Evolutionary conservation across 2,888 invertebrate genomes (phyloP).

Genomic region (Chirona hameri): DNA sequence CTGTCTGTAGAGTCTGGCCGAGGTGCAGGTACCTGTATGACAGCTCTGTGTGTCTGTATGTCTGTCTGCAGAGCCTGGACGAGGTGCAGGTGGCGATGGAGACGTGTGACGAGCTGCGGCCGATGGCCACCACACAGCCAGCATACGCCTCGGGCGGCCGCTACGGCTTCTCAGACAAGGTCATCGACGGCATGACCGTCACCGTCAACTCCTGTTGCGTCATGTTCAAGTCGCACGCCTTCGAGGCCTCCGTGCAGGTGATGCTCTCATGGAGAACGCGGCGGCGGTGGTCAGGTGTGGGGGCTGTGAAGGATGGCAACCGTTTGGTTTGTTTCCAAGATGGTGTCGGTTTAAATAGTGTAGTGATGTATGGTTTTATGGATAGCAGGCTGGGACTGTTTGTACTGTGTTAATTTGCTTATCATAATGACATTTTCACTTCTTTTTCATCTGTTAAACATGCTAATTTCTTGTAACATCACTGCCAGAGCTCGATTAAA

Average conservation of each 20-base stretch:
- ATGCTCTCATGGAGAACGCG: constrained; percentile 33
- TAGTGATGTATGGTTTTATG: too few species aligned
- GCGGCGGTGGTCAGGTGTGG: neutral
- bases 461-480: too few species aligned
- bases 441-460: too few species aligned
- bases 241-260: constrained; percentile 93
- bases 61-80: constrained; percentile 68
- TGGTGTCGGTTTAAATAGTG: too few species aligned
- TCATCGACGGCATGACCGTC: constrained; percentile 96
- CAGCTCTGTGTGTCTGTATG: too few species aligned
- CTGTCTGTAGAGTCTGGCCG: too few species aligned
- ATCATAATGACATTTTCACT: too few species aligned
- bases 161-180: constrained; percentile 85
- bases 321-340: too few species aligned
- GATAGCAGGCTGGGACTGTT: too few species aligned
- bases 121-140: constrained; percentile 39
- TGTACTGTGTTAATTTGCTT: too few species aligned
- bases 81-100: constrained; percentile 90
- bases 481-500: too few species aligned
- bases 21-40: too few species aligned
- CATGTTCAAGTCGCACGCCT: constrained; percentile 89
- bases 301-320: neutral
- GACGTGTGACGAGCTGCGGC: constrained; percentile 80
- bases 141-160: constrained; percentile 56
- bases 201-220: constrained; percentile 92